These are phyloP conservation scores for Lacerta viridis DNA, from an alignment of 2,797 vertebrate genomes.

Conservation along the genomic window DNA sequence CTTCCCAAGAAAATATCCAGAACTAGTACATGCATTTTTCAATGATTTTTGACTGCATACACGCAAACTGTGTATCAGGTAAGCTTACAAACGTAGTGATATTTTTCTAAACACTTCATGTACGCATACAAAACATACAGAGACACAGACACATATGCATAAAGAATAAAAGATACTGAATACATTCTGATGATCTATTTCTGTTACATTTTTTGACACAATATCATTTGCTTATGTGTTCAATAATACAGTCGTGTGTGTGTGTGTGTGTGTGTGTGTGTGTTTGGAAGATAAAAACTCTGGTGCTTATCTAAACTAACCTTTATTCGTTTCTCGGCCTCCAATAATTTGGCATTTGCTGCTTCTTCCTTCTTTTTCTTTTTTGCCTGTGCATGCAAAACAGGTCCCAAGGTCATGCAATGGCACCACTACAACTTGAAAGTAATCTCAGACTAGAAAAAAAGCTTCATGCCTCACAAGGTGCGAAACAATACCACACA, in stretches of 20 bases:
- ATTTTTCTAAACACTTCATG: not conserved
- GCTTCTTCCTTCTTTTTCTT: conserved; percentile 97
- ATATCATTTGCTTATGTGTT: conserved; percentile 12
- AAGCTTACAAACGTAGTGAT: conserved; percentile 26
- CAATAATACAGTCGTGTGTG: conserved; percentile 13
- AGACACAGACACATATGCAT: conserved; percentile 37
- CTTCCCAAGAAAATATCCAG: not conserved
- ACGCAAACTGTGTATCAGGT: not conserved
- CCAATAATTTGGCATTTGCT: conserved; percentile 95
- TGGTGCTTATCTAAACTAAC: conserved; percentile 85
- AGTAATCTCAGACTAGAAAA: conserved; percentile 79
- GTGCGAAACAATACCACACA: conserved; percentile 66
- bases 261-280: conserved; percentile 34
- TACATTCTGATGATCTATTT: not conserved
- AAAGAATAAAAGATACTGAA: conserved; percentile 53
- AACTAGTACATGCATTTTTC: not conserved
- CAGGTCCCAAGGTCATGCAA: conserved; percentile 83
- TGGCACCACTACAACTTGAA: conserved; percentile 75
- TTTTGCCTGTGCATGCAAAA: conserved; percentile 91
- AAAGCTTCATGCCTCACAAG: conserved; percentile 68
- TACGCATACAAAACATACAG: conserved; percentile 26
- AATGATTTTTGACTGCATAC: not conserved
- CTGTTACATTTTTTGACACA: not conserved
- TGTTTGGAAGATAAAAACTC: conserved; percentile 71
- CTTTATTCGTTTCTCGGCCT: conserved; percentile 96